phyloP scores from a whole-genome alignment of 30 jellyfish, hydroid and myxozoan species.

The Sanderia malayensis region DNA sequence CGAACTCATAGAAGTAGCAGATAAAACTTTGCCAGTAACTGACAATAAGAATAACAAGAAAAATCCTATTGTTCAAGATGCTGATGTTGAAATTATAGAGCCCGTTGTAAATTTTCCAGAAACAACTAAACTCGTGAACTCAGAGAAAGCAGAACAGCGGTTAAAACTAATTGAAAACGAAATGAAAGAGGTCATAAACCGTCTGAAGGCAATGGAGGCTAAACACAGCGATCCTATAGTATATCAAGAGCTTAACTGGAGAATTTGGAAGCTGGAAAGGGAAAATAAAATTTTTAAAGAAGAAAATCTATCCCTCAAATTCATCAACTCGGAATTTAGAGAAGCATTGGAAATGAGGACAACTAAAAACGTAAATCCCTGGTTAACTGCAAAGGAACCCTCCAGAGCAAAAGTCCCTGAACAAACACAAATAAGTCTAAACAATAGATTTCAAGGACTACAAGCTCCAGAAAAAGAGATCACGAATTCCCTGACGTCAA shows the following conservation, averaged over 20 bases:
- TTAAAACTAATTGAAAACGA: not conserved
- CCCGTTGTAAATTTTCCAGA: slow-evolving; percentile 1
- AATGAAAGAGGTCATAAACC: not conserved
- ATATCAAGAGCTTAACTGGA: not conserved
- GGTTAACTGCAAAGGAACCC: not conserved
- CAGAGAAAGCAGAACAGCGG: slow-evolving; percentile 3
- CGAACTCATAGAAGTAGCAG: not conserved
- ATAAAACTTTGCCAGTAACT: not conserved
- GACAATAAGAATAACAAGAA: not conserved
- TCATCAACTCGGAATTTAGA: not conserved
- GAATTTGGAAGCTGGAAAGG: slow-evolving; percentile 4
- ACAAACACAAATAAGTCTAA: not conserved
- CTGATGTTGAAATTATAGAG: not conserved
- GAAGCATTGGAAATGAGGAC: not conserved
- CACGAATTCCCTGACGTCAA: slow-evolving; percentile 5
- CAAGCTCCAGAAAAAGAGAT: not conserved
- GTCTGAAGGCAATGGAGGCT: slow-evolving; percentile 4
- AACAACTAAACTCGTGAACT: not conserved
- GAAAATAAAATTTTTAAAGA: not conserved
- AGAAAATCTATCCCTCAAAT: not conserved
- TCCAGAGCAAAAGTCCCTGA: slow-evolving; percentile 5
- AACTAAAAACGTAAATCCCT: not conserved
- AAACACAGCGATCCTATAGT: not conserved
- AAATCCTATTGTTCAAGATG: not conserved
- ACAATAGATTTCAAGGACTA: slow-evolving; percentile 1